These are phyloP conservation scores for Parnassius mnemosyne DNA, from an alignment of 2,888 invertebrate genomes.

Conservation along the genomic window DNA sequence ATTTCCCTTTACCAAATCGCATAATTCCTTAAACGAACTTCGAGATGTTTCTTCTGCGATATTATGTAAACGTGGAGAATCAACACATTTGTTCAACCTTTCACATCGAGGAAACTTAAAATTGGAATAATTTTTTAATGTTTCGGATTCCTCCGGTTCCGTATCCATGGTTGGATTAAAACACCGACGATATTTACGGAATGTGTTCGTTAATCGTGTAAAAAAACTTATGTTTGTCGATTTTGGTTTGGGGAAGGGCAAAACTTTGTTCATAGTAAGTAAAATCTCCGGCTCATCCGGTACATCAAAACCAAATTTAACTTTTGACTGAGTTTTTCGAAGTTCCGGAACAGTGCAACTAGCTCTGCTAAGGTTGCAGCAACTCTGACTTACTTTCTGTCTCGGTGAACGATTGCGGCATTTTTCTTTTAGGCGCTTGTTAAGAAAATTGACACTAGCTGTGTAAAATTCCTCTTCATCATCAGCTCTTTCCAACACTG, in stretches of 20 bases:
- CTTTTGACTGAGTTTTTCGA: constrained; percentile 24
- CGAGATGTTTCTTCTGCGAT: constrained; percentile 52
- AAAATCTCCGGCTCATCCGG: constrained; percentile 33
- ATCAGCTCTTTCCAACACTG: constrained; percentile 35
- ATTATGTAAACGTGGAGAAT: constrained; percentile 44
- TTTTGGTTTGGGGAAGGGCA: constrained; percentile 64
- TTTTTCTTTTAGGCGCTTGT: constrained; percentile 58
- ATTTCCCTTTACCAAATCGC: not conserved
- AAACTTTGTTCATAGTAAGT: constrained; percentile 62
- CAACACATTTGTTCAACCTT: constrained; percentile 37
- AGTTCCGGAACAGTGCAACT: constrained; percentile 13
- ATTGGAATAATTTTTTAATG: constrained; percentile 44
- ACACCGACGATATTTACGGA: constrained; percentile 46
- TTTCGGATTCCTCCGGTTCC: constrained; percentile 38
- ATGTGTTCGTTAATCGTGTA: constrained; percentile 49
- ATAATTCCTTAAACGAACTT: constrained; percentile 9
- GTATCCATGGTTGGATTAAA: constrained; percentile 35
- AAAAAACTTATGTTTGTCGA: constrained; percentile 52
- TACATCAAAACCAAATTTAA: constrained; percentile 18
- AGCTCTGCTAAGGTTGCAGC: constrained; percentile 43
- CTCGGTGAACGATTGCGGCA: constrained; percentile 29
- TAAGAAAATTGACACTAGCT: constrained; percentile 67
- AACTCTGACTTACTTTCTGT: constrained; percentile 47
- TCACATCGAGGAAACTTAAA: constrained; percentile 59
- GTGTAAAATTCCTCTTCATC: constrained; percentile 60